Evolutionary conservation across 2,797 vertebrate genomes (phyloP), one percentile per base, ranked within the genome.

Genomic region (Alfaro cultratus): DNA sequence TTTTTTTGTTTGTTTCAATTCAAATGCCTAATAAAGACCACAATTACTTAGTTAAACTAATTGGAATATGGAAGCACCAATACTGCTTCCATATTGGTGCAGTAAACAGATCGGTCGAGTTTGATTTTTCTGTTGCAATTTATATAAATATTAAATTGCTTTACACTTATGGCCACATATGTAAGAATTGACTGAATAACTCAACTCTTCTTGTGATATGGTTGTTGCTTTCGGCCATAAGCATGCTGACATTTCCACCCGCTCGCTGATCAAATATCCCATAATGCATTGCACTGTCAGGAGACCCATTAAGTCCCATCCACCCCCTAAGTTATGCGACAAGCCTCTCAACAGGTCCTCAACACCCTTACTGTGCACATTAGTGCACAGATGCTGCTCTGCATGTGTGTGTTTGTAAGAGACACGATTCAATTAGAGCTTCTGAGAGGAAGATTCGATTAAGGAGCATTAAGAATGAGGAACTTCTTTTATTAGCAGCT

Each of bases 161-260:
- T 41, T 10, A 43, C 23, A 39, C 60, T 29, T 10, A 36, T 0
- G 2, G 41, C 21, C 39, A 53, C 18, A 62, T 29, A 6, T 45
- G 10, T 45, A 49, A 64, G 34, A 75, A 81, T 76, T 75, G 67
- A 73, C 80, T 67, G 74, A 78, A 85, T 86, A 73, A 51, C 73
- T 73, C 57, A 51, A 71, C 9, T 0, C 75, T 78, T 21, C 26
- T 18, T 77, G 64, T 75, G 62, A 43, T 77, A 36, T 39, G 64
- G 64, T 60, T 2, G 10, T 46, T 77, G 60, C 10, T 31, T 77
- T 80, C 57, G 79, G 53, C 67, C 72, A 43, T 57, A 55, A 77
- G 70, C 76, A 41, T 85, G 57, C 80, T 88, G 91, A 91, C 84
- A 85, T 92, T 92, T 94, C 83, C 93, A 93, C 92, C 85, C 87